Evolutionary conservation across 2,888 invertebrate genomes (phyloP), one percentile per base, ranked within the genome.

Genomic region (Himalopsyche anomala): DNA sequence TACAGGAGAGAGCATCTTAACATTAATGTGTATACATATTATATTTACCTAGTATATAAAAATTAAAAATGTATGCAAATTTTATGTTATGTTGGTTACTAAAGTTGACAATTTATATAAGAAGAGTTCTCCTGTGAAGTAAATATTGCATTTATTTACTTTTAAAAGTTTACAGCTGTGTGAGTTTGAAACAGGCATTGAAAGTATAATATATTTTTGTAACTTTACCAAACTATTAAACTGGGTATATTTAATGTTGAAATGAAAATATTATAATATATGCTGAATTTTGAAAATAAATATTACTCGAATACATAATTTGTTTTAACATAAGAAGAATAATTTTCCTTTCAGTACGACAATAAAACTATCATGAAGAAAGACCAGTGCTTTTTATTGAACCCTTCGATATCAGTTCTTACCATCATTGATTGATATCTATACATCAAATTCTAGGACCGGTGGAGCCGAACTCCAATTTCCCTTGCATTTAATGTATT

Each of bases 341-440:
- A 36, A 74, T 74, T 62, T 74, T 74, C 74, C 74, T 36, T 74
- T 74, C 74, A 74, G 74, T 74, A 74, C 15, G 74, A 74, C 74
- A 74, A 74, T 74, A 74, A 74, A 74, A 74, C 38, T 36, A 74
- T 15, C 28, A 28, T 15, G 74, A 74, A 38, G 38, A 74, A 74
- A 74, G 12, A 74, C 15, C 12, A 15, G 4, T 15, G 51, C 51
- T 51, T 51, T 51, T 51, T 51, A 51, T 51, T 51, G 12, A 51
- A 51, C 51, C 15, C 4, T 15, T 15, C 15, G 15, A 51, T 51
- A 51, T 8, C 28, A 28, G 28, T 28, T 28, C 51, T 15, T 51
- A 15, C 12, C 51, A 15, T 5, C 42, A 6, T 42, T 8, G 8
- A 42, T 42, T 1, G 8, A 42, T 42, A 42, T 28, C 28, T 28